Conservation (phyloP, 2,113 vertebrate species). For the Gasterosteus nipponicus region DNA sequence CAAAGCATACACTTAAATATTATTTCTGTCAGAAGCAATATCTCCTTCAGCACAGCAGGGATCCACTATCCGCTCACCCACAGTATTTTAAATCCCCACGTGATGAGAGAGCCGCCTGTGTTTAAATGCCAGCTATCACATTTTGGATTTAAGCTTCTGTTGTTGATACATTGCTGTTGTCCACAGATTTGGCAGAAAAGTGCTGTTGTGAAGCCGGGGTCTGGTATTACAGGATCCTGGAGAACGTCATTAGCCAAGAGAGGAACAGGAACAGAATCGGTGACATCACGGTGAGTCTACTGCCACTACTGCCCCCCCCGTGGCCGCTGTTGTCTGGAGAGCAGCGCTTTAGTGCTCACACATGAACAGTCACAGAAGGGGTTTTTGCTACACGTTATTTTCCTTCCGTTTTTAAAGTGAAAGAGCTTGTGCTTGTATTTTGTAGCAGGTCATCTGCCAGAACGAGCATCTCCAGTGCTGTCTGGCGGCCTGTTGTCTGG, state of each 20-base stretch:
- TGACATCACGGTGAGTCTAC: constrained; percentile 86
- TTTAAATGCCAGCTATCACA: constrained; percentile 9
- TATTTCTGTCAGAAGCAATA: not conserved
- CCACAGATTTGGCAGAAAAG: constrained; percentile 81
- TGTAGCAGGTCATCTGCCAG: constrained; percentile 65
- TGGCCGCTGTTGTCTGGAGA: constrained; percentile 25
- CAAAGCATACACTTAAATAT: not conserved
- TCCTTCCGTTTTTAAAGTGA: not conserved
- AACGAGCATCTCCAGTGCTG: constrained; percentile 85
- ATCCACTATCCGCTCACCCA: not conserved
- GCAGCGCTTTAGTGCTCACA: not conserved
- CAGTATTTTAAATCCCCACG: not conserved
- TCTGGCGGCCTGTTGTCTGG: constrained; percentile 88
- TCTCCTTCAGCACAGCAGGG: not conserved
- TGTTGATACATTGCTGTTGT: constrained; percentile 26
- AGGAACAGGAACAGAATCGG: constrained; percentile 78
- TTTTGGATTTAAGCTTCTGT: not conserved
- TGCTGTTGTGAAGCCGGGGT: constrained; percentile 82
- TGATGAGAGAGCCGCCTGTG: not conserved
- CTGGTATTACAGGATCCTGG: constrained; percentile 88
- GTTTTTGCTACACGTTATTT: not conserved
- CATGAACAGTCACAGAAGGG: not conserved
- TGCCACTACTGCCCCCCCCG: constrained; percentile 27
- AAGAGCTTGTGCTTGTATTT: not conserved
- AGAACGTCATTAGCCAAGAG: constrained; percentile 73